Conservation (phyloP, 2,113 vertebrate species). For the Hyaena hyaena region DNA sequence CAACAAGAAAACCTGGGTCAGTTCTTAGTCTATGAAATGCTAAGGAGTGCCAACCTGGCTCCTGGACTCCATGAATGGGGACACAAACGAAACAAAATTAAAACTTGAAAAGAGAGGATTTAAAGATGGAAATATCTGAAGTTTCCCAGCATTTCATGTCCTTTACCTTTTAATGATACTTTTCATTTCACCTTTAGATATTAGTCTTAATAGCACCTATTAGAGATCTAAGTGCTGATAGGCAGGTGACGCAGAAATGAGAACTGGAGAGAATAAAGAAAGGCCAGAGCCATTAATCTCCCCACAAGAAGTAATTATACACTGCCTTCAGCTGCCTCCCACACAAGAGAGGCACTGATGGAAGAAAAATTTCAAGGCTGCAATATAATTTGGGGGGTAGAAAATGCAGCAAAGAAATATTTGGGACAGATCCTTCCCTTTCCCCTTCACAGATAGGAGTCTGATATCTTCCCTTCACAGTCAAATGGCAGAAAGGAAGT, state of each 20-base stretch:
- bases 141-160: slow-evolving; percentile 25
- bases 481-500: slow-evolving; percentile 33
- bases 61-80: not conserved
- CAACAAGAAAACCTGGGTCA: slow-evolving; percentile 13
- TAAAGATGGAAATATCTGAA: not conserved
- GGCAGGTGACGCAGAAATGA: slow-evolving; percentile 52
- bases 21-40: slow-evolving; percentile 49
- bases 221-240: slow-evolving; percentile 37
- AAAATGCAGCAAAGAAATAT: slow-evolving; percentile 51
- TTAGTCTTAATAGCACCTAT: slow-evolving; percentile 44
- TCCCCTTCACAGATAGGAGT: slow-evolving; percentile 3
- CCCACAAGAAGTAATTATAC: slow-evolving; percentile 36
- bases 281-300: slow-evolving; percentile 58
- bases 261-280: slow-evolving; percentile 43
- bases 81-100: slow-evolving; percentile 9
- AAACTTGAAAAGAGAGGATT: slow-evolving; percentile 3
- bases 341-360: not conserved
- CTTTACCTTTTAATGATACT: slow-evolving; percentile 57
- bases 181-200: slow-evolving; percentile 57
- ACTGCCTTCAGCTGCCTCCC: slow-evolving; percentile 51
- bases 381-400: slow-evolving; percentile 7
- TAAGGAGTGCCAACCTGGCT: not conserved
- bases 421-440: not conserved
- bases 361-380: slow-evolving; percentile 51
- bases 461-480: not conserved